Evolutionary conservation across 2,113 vertebrate species (phyloP), one percentile per base, ranked within the genome.

Genomic region (Bostrychus sinensis): DNA sequence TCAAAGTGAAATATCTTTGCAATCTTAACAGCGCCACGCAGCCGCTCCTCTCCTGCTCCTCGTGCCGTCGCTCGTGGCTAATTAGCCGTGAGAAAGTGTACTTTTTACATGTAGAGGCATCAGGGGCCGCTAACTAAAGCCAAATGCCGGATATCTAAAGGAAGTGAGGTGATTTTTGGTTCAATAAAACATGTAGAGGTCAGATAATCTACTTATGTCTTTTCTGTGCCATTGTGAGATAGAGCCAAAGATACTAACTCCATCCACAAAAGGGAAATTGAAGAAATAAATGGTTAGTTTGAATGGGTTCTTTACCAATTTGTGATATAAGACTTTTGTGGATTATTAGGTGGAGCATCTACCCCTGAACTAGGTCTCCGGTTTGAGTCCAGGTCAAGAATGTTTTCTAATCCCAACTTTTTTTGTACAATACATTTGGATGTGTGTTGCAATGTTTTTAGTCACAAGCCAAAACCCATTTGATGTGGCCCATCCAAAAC

Each of bases 1-100:
- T 89, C 86, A 86, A 82, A 87, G 81, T 88, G 88, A 89, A 87
- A 88, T 88, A 88, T 87, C 81, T 56, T 62, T 41, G 54, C 82
- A 68, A 86, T 87, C 84, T 84, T 77, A 70, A 66, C n/a, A 70
- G 88, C 78, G 4, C n/a, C n/a, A 9, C 25, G 48, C 48, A 25
- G 48, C 48, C 28, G 72, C 78, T 67, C 61, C 58, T 85, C 72
- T 70, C 16, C 25, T n/a, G 48, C 48, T 51, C 25, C 16, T 69
- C 78, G 50, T 70, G 73, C 63, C 72, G 28, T 55, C 41, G 86
- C 81, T 72, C 8, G 48, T 54, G 83, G 88, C 61, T 86, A 88
- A 89, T 88, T 89, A 89, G 81, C 72, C 80, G 71, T 72, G 80
- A 77, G 69, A 22, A 68, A 67, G 82, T 71, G 62, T 53, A 66